phyloP scores from a whole-genome alignment of 2,888 invertebrate genomes.

The Rhagonycha fulva region DNA sequence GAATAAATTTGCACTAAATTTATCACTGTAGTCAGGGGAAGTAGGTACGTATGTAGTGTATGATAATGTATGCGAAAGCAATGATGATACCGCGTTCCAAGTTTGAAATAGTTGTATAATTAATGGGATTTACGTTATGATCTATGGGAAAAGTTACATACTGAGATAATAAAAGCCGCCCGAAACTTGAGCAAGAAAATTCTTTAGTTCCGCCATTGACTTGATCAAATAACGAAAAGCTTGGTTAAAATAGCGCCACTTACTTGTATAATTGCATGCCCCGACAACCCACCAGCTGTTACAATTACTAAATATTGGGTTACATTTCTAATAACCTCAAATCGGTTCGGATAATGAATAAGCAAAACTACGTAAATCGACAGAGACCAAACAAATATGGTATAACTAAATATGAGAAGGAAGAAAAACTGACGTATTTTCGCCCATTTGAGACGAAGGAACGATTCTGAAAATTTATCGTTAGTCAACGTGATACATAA shows the following conservation, averaged over 20 bases:
- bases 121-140: neutral
- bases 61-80: neutral
- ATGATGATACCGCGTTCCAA: neutral
- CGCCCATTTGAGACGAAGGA: constrained; percentile 59
- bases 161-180: neutral
- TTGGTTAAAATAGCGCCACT: constrained; percentile 10
- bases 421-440: constrained; percentile 57
- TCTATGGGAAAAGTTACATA: neutral
- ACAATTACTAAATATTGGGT: constrained; percentile 44
- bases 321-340: constrained; percentile 30
- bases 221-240: constrained; percentile 7
- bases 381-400: constrained; percentile 52
- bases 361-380: constrained; percentile 48
- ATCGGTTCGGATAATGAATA: constrained; percentile 35
- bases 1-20: neutral
- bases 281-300: constrained; percentile 42
- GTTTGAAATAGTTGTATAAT: neutral
- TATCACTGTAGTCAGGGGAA: neutral
- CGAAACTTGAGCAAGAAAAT: neutral
- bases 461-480: constrained; percentile 47
- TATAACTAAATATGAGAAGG: constrained; percentile 50
- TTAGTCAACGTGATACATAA: neutral
- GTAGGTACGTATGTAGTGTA: neutral
- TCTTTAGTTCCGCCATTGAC: constrained; percentile 6
- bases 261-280: constrained; percentile 49